phyloP scores from a whole-genome alignment of 2,888 invertebrate species.

The Hartigia nigra region DNA sequence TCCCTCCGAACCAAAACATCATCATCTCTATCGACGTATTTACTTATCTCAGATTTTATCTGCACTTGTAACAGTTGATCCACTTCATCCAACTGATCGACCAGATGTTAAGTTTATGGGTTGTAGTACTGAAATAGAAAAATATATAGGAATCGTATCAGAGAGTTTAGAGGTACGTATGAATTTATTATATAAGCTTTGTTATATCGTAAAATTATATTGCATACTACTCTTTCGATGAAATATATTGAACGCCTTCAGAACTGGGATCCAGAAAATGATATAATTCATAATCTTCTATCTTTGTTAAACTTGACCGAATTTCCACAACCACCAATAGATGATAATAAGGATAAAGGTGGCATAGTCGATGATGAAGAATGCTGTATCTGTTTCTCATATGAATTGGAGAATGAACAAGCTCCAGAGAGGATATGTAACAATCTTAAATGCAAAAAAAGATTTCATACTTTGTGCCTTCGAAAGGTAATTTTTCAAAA shows the following conservation, averaged over 20 bases:
- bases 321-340: constrained; percentile 44
- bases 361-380: constrained; percentile 52
- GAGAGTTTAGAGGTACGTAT: constrained; percentile 44
- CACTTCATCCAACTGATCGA: constrained; percentile 40
- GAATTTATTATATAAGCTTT: neutral
- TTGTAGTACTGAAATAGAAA: constrained; percentile 46
- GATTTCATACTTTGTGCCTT: constrained; percentile 57
- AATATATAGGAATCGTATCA: constrained; percentile 42
- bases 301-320: constrained; percentile 48
- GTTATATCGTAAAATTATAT: neutral
- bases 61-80: constrained; percentile 50
- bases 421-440: constrained; percentile 55
- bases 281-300: constrained; percentile 50
- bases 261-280: constrained; percentile 52
- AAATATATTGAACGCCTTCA: constrained; percentile 21
- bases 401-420: constrained; percentile 44
- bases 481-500: constrained; percentile 41
- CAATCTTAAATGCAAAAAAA: constrained; percentile 53
- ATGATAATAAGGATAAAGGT: constrained; percentile 21
- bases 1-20: constrained; percentile 54
- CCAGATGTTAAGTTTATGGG: constrained; percentile 58
- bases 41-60: constrained; percentile 53
- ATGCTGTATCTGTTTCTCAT: constrained; percentile 59
- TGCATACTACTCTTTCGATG: neutral
- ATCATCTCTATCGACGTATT: constrained; percentile 57